phyloP scores from a whole-genome alignment of 2,113 vertebrate species.

The Pelusios castaneus region DNA sequence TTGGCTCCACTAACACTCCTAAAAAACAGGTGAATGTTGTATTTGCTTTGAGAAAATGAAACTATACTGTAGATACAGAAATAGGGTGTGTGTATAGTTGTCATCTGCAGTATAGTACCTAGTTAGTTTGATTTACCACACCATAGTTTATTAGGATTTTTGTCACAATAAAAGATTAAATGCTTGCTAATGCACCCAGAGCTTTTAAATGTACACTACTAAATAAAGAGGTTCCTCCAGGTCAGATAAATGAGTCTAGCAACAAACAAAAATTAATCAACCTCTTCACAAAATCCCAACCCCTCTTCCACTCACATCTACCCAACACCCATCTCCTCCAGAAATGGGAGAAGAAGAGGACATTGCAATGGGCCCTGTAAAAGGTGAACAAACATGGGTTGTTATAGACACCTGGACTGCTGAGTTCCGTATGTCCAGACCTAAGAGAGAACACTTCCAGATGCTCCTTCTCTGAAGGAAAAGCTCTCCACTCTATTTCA shows the following conservation, averaged over 20 bases:
- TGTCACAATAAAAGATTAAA: slow-evolving; percentile 29
- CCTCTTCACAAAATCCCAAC: neutral
- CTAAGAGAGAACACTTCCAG: slow-evolving; percentile 15
- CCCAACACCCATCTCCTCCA: slow-evolving; percentile 60
- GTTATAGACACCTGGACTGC: slow-evolving; percentile 55
- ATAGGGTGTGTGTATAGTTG: neutral
- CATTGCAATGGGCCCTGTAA: neutral
- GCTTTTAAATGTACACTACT: slow-evolving; percentile 26
- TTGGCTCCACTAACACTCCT: neutral
- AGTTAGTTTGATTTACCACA: neutral
- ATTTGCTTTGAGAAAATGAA: neutral
- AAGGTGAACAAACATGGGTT: slow-evolving; percentile 54
- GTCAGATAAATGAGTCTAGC: slow-evolving; percentile 41
- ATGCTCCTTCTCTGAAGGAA: slow-evolving; percentile 17
- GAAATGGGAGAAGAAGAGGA: slow-evolving; percentile 27
- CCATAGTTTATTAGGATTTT: slow-evolving; percentile 20
- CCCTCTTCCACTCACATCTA: slow-evolving; percentile 16
- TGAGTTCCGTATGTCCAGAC: neutral
- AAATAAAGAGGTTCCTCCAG: slow-evolving; percentile 8
- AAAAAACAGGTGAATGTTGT: neutral
- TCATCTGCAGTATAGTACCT: neutral
- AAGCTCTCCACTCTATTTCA: neutral
- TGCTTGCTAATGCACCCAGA: no score
- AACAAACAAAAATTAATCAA: slow-evolving; percentile 15
- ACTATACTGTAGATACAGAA: neutral